phyloP scores from a whole-genome alignment of 1,140 invertebrate species.

The Drosophila yakuba region DNA sequence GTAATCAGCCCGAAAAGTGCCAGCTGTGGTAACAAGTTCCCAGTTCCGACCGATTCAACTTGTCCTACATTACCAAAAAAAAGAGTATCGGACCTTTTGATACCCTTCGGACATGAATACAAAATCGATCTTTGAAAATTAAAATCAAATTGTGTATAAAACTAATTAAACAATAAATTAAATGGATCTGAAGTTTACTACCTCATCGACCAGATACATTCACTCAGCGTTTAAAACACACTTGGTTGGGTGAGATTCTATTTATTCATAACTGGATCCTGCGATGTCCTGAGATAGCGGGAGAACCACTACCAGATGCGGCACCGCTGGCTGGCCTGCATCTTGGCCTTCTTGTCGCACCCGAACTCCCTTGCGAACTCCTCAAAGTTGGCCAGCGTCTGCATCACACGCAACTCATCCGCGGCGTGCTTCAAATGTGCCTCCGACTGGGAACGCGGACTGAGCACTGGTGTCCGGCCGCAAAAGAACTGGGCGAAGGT shows the following conservation, averaged over 20 bases:
- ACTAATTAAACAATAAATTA: too few species aligned
- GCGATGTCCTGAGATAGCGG: not conserved
- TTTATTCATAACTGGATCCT: too few species aligned
- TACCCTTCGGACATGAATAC: too few species aligned
- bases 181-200: too few species aligned
- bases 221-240: too few species aligned
- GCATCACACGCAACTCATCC: slow-evolving; percentile 91
- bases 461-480: slow-evolving; percentile 92
- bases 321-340: slow-evolving; percentile 94
- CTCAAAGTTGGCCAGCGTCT: slow-evolving; percentile 92
- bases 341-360: slow-evolving; percentile 89
- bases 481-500: slow-evolving; percentile 95
- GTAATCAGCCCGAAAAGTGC: slow-evolving; percentile 33
- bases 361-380: slow-evolving; percentile 91
- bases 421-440: slow-evolving; percentile 91
- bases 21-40: slow-evolving; percentile 49
- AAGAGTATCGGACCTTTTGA: too few species aligned
- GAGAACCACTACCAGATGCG: slow-evolving; percentile 89
- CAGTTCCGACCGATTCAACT: too few species aligned
- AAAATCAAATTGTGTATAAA: too few species aligned
- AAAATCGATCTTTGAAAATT: too few species aligned
- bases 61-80: too few species aligned
- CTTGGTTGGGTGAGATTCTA: too few species aligned
- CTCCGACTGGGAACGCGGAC: slow-evolving; percentile 90
- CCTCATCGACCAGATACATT: too few species aligned